phyloP scores from a whole-genome alignment of 1,140 invertebrate species.

The Solenopsis fugax region DNA sequence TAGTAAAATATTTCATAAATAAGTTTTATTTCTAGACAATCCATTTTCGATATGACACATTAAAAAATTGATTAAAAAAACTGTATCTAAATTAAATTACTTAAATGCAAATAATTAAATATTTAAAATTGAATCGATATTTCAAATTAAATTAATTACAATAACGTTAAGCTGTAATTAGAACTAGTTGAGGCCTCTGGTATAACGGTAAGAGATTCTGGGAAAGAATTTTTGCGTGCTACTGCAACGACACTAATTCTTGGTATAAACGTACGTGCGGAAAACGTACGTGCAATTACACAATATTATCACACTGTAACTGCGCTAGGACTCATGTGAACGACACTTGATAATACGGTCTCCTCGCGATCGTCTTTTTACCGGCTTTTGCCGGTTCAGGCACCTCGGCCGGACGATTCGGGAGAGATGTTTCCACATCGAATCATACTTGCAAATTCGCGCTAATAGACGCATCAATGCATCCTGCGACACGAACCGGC shows the following conservation, averaged over 20 bases:
- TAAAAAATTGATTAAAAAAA: neutral
- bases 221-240: neutral
- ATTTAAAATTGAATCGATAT: conserved; percentile 2
- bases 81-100: neutral
- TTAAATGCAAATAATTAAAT: neutral
- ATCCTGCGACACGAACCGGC: conserved; percentile 79
- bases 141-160: conserved; percentile 19
- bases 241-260: conserved; percentile 6
- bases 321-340: conserved; percentile 14
- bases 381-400: neutral
- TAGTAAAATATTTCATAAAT: neutral
- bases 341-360: conserved; percentile 23
- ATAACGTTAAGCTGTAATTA: neutral
- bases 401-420: conserved; percentile 50
- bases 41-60: neutral
- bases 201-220: neutral
- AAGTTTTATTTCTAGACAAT: neutral
- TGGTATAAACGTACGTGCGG: neutral
- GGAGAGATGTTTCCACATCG: conserved; percentile 69
- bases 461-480: conserved; percentile 83
- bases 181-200: neutral
- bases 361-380: conserved; percentile 29
- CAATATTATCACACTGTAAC: neutral
- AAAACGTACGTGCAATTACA: conserved; percentile 8
- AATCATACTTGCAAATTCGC: conserved; percentile 84